Evolutionary conservation across 2,888 invertebrate species (phyloP).

Genomic region (Dromius quadrimaculatus): DNA sequence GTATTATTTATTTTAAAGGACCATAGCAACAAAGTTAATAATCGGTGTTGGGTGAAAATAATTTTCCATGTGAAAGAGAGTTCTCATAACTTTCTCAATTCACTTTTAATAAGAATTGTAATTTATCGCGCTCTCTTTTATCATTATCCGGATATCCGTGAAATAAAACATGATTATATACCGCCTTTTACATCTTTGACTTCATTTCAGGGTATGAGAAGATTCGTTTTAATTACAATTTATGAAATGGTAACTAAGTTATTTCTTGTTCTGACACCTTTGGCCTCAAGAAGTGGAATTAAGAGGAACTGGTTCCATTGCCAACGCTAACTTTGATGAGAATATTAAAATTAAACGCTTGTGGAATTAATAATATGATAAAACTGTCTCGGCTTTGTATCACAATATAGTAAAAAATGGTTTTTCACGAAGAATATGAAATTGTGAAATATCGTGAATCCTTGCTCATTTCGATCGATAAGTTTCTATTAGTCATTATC

Average conservation of each 20-base stretch:
- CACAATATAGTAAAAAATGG: too few relatives aligned
- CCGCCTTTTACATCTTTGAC: constrained; percentile 5
- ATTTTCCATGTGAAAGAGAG: too few relatives aligned
- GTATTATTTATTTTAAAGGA: too few relatives aligned
- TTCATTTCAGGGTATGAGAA: neutral
- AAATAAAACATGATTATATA: constrained; percentile 26
- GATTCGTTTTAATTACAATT: constrained; percentile 45
- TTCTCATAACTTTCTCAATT: too few relatives aligned
- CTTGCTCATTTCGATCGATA: too few relatives aligned
- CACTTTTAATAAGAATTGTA: constrained; percentile 9
- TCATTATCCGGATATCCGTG: constrained; percentile 5
- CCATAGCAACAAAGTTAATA: too few relatives aligned
- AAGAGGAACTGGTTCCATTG: neutral
- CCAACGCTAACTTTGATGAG: constrained; percentile 21
- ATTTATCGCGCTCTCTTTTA: constrained; percentile 2
- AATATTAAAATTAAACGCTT: constrained; percentile 13
- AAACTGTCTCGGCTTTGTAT: too few relatives aligned
- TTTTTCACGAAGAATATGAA: too few relatives aligned
- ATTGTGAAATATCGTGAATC: too few relatives aligned
- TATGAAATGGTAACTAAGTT: constrained; percentile 31
- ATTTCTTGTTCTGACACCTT: constrained; percentile 33
- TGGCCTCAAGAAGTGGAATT: too few relatives aligned
- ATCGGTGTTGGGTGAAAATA: too few relatives aligned
- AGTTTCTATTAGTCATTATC: too few relatives aligned
- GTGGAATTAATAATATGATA: constrained; percentile 13